Conservation (phyloP, 2,113 vertebrate species). For the Tetrao urogallus region DNA sequence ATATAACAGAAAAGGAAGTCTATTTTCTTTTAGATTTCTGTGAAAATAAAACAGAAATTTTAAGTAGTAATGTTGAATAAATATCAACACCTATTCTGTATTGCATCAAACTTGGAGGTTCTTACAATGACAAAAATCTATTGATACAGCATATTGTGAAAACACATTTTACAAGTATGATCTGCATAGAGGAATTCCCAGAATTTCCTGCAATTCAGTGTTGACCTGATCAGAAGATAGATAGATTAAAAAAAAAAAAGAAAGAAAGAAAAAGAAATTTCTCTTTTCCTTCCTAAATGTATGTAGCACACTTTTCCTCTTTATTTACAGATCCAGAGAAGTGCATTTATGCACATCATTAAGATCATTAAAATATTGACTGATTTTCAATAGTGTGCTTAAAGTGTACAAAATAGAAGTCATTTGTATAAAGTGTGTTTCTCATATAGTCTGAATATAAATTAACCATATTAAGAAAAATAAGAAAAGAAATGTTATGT, state of each 20-base stretch:
- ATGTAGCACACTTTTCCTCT: neutral
- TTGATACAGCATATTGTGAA: neutral
- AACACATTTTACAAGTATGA: neutral
- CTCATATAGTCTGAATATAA: neutral
- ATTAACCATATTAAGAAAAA: conserved; percentile 23
- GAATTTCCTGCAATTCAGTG: neutral
- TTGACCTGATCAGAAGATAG: neutral
- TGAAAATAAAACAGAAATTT: neutral
- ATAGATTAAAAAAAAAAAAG: neutral
- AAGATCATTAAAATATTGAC: neutral
- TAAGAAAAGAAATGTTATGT: neutral
- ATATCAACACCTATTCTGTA: neutral
- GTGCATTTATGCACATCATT: neutral
- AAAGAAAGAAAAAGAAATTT: neutral
- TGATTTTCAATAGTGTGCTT: neutral
- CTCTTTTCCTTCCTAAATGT: neutral
- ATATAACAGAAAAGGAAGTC: neutral
- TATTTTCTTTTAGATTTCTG: neutral
- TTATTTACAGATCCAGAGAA: neutral
- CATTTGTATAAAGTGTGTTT: neutral
- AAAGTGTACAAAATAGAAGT: neutral
- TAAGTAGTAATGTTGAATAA: neutral
- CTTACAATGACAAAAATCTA: neutral
- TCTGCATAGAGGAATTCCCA: neutral
- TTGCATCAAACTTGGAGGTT: neutral